phyloP scores from a whole-genome alignment of 2,888 invertebrate species.

The Eupithecia subfuscata region DNA sequence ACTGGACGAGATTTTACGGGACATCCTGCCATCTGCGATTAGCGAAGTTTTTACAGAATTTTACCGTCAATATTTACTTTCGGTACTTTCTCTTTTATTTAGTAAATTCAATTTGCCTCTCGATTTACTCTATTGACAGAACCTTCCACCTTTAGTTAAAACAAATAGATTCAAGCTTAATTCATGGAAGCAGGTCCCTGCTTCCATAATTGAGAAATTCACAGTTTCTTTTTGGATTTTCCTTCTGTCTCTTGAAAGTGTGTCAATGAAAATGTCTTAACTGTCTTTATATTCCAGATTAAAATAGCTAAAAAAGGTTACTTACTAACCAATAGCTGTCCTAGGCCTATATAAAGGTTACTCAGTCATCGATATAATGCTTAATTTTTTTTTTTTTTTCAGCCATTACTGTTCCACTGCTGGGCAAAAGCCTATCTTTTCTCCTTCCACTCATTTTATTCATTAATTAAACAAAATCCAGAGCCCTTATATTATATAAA shows the following conservation, averaged over 20 bases:
- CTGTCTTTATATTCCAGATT: not conserved
- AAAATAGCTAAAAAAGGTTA: not conserved
- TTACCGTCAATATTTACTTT: conserved; percentile 12
- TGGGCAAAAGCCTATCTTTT: too few species aligned
- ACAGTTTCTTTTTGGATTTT: not conserved
- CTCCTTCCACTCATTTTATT: too few species aligned
- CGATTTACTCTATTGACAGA: conserved; percentile 9
- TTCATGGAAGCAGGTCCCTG: not conserved
- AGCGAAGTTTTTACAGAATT: conserved; percentile 20
- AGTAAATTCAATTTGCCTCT: conserved; percentile 13
- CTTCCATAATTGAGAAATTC: conserved; percentile 10
- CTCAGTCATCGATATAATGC: too few species aligned
- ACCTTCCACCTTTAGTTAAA: not conserved
- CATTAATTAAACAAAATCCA: too few species aligned
- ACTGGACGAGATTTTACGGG: conserved; percentile 16
- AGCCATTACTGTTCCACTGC: too few species aligned
- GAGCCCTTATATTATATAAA: too few species aligned
- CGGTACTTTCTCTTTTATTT: not conserved
- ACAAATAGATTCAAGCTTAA: conserved; percentile 1
- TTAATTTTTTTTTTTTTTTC: too few species aligned
- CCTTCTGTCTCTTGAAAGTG: not conserved
- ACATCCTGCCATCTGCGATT: conserved; percentile 22
- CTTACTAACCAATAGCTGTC: not conserved
- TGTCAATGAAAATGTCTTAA: not conserved
- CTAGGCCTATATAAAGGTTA: too few species aligned